Evolutionary conservation across 2,797 vertebrate species (phyloP), one percentile per base, ranked within the genome.

Genomic region (Peromyscus eremicus): DNA sequence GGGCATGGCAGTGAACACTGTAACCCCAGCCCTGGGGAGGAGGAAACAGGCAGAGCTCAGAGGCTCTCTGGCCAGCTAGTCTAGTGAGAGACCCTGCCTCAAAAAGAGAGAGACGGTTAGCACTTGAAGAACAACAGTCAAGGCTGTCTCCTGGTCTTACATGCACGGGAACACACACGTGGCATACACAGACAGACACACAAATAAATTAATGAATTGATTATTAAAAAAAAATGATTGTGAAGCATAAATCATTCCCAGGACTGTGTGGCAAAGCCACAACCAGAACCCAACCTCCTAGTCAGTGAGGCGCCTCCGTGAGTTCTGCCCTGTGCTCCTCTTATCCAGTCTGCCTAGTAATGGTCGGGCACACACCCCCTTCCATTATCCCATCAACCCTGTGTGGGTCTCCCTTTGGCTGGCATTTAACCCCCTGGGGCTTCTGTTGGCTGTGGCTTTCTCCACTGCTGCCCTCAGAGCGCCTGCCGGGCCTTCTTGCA

Each of bases 341-440:
- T 93, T 73, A 57, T 85, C 94, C 79, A 71, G 76, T 95, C 89
- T 89, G 71, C 70, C 95, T 83, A 88, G 88, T 95, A 97, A 97
- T 86, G 52, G 66, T n/a, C 95, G 90, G 1, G 8, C 71, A 81
- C 80, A 37, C 27, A 82, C 80, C 79, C 60, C 14, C 49, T 92
- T 71, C 86, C 95, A 96, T 96, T 97, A 95, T 92, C 92, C 60
- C 94, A 95, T 93, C 97, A 88, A 76, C 86, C 89, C 91, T 85
- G 32, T 68, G 83, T 70, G 71, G 93, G 80, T 92, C 52, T 95
- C 80, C 66, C 80, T 81, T 76, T 32, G 75, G 94, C 91, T 92
- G 71, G 94, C 95, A 95, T 97, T 98, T 97, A 97, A 94, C 97
- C 96, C 90, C 97, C 98, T 32, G 37, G 97, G 91, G 97, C 73